phyloP scores from a whole-genome alignment of 2,888 invertebrate genomes.

The Leptinotarsa rubiginosa region DNA sequence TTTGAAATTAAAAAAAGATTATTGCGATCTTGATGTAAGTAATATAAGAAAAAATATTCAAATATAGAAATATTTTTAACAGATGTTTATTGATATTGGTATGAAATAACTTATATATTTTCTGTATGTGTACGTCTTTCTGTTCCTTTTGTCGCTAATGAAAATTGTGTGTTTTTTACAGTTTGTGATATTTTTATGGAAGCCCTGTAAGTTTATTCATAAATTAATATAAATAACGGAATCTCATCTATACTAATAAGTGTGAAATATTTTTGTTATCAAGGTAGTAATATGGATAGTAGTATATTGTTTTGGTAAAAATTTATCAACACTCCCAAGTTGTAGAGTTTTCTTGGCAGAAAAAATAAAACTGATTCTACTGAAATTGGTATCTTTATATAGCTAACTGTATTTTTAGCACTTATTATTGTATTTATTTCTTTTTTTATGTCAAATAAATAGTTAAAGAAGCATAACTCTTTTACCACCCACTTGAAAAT shows the following conservation, averaged over 20 bases:
- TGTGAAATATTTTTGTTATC: slow-evolving; percentile 45
- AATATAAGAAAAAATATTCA: too few relatives aligned
- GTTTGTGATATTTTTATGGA: slow-evolving; percentile 44
- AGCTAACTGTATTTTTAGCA: slow-evolving; percentile 54
- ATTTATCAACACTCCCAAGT: slow-evolving; percentile 18
- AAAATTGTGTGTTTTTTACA: slow-evolving; percentile 32
- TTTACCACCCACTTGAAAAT: neutral
- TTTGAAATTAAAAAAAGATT: too few relatives aligned
- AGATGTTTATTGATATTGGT: neutral
- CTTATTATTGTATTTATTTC: slow-evolving; percentile 54
- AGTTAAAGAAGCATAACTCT: slow-evolving; percentile 28
- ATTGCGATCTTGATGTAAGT: too few relatives aligned
- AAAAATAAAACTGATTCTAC: slow-evolving; percentile 43
- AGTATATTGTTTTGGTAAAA: slow-evolving; percentile 24
- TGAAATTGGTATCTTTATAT: slow-evolving; percentile 43
- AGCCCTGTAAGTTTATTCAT: slow-evolving; percentile 43
- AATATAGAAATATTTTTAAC: too few relatives aligned
- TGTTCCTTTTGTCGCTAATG: slow-evolving; percentile 24
- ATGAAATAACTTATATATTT: slow-evolving; percentile 19
- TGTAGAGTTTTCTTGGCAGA: slow-evolving; percentile 39
- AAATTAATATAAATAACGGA: slow-evolving; percentile 47
- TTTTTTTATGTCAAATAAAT: slow-evolving; percentile 56
- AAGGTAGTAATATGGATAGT: slow-evolving; percentile 25
- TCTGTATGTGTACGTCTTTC: slow-evolving; percentile 13
- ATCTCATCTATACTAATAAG: slow-evolving; percentile 52